Percentiles rank a stretch among this genome's conserved stretches.
phyloP scores from a whole-genome alignment of 1,140 invertebrate species.

The Mylabris phalerata region DNA sequence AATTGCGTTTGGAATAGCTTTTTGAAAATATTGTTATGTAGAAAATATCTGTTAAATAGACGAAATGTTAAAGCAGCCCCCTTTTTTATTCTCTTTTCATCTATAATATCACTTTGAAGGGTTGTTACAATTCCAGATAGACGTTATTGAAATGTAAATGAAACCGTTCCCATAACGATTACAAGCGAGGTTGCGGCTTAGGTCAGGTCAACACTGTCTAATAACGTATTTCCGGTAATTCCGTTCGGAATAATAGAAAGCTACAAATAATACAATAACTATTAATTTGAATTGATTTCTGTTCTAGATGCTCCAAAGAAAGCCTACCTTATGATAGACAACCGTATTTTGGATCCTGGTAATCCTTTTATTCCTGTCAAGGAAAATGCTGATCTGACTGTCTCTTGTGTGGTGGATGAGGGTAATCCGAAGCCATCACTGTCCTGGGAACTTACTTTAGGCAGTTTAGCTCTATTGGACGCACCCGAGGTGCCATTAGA shows the following conservation, averaged over 20 bases:
- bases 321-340: constrained; percentile 73
- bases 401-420: constrained; percentile 77
- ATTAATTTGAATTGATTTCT: constrained; percentile 16
- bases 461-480: constrained; percentile 47
- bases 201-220: neutral
- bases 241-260: constrained; percentile 1
- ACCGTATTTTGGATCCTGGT: constrained; percentile 68
- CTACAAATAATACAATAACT: neutral
- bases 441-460: constrained; percentile 62
- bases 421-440: constrained; percentile 69
- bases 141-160: too few species aligned
- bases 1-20: too few species aligned
- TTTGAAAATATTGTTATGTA: too few species aligned
- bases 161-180: too few species aligned
- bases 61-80: too few species aligned
- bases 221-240: constrained; percentile 21
- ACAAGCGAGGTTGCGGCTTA: too few species aligned
- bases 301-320: constrained; percentile 66
- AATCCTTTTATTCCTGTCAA: constrained; percentile 77
- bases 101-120: too few species aligned
- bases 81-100: too few species aligned
- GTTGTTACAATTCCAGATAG: too few species aligned
- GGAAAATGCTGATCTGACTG: constrained; percentile 68
- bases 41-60: too few species aligned
- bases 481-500: constrained; percentile 47